Evolutionary conservation across 2,113 vertebrate species (phyloP).

Genomic region (Oryzias javanicus): DNA sequence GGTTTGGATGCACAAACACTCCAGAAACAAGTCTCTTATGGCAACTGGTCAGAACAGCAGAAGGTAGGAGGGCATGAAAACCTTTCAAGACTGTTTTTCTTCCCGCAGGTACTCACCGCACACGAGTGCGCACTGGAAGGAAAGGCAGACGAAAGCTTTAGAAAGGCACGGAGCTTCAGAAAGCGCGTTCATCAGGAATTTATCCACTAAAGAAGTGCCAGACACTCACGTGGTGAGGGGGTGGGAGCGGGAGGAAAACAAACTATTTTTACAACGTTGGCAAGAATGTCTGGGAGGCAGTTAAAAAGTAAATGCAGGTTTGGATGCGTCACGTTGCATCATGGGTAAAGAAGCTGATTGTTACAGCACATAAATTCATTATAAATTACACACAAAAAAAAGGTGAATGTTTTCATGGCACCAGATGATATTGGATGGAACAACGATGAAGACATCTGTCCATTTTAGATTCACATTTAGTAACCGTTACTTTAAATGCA

Average conservation of each 20-base stretch:
- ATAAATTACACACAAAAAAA: conserved; percentile 21
- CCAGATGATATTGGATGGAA: conserved; percentile 44
- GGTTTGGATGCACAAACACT: conserved; percentile 10
- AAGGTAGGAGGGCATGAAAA: conserved; percentile 30
- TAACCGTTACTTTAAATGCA: conserved; percentile 58
- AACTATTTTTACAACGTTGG: conserved; percentile 41
- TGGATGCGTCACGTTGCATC: conserved; percentile 21
- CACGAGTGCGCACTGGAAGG: conserved; percentile 22
- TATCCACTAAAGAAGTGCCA: conserved; percentile 59
- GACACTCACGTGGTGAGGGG: conserved; percentile 14
- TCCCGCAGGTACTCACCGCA: conserved; percentile 30
- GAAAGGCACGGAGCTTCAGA: conserved; percentile 80
- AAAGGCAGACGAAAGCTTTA: conserved; percentile 64
- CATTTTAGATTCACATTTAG: conserved; percentile 56
- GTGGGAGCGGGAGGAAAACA: conserved; percentile 24
- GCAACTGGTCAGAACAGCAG: conserved; percentile 45
- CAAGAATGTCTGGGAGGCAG: conserved; percentile 37
- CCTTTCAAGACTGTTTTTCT: conserved; percentile 19
- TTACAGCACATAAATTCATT: conserved; percentile 56
- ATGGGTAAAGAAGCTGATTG: conserved; percentile 25
- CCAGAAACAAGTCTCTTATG: conserved; percentile 46
- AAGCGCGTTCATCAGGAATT: conserved; percentile 48
- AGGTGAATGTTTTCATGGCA: conserved; percentile 62
- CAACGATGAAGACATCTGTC: conserved; percentile 30
- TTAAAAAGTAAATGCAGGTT: conserved; percentile 18